Base-by-base conservation (phyloP, 2,888 invertebrate species). In the Macrosoma leucophasiata region DNA sequence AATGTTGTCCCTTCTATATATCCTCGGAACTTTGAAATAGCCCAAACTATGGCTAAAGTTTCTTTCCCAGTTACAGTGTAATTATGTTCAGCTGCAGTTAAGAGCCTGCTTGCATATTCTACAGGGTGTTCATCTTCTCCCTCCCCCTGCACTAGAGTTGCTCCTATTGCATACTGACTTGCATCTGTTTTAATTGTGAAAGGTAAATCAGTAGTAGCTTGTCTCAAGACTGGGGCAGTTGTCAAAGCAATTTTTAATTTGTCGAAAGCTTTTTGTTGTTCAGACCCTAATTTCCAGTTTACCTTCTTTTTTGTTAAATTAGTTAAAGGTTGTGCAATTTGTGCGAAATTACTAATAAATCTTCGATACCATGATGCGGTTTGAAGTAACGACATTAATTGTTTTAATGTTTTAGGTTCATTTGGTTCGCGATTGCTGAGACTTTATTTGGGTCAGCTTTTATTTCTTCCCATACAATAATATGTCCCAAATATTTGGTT, bases 401-500 rank as follows among this genome's bases (percentile, higher is more conserved):
- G 41, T 17, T 50, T 48, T 2, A 50, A 9, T 19, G 45, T 49
- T 18, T 15, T 27, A 3, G 41, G 43, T 13, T 18, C 6, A 4
- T 20, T 11, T 9, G 8, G 1, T 35, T 8, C 8, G 7, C 3
- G 9, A 53, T 48, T 2, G 48, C 43, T 8, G 13, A 3, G 6
- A 35, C 20, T 20, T 53, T 33, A 19, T 43, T 49, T 0, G 54
- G 49, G 29, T 62, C 54, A 4, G 43, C 23, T 28, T 43, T 34
- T 13, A 60, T 14, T 0, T 58, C 59, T n/a, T 43, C 39, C 3
- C 49, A 45, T 1, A 43, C 43, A 1, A 57, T 54, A 7, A 38
- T 2, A 25, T 58, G 58, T 1, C 55, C 54, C 5, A 57, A 27
- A 13, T 53, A 57, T 22, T 51, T 52, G 2, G 53, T 33, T 4